These are phyloP conservation scores for Silurus asotus DNA, from an alignment of 2,113 vertebrate genomes.

Conservation along the genomic window DNA sequence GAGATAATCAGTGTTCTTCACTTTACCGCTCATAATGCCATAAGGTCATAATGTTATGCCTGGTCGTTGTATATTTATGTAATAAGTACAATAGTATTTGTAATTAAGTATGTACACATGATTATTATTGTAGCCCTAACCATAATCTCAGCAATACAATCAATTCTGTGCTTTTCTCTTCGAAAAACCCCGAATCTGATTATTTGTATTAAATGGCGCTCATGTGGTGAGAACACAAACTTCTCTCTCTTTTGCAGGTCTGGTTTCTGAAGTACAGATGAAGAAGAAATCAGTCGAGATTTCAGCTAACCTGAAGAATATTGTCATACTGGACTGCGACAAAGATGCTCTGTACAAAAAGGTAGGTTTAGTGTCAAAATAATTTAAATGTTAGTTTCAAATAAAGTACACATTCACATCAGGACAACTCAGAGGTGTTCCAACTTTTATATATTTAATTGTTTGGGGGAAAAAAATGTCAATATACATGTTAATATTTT, in stretches of 20 bases:
- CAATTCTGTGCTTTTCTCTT: not conserved
- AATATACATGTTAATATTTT: not conserved
- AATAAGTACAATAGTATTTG: not conserved
- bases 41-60: too few species aligned
- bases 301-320: constrained; percentile 88
- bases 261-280: constrained; percentile 88
- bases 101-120: not conserved
- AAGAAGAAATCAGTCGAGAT: constrained; percentile 82
- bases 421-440: too few species aligned
- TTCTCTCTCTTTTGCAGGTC: constrained; percentile 69
- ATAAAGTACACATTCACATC: not conserved
- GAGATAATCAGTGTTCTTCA: too few species aligned
- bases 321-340: constrained; percentile 88
- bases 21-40: too few species aligned
- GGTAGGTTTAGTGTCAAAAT: constrained; percentile 66
- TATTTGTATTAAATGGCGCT: not conserved
- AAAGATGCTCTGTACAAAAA: constrained; percentile 87
- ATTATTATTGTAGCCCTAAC: not conserved
- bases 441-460: too few species aligned
- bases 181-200: not conserved
- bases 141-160: not conserved
- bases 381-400: not conserved
- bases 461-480: too few species aligned
- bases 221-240: not conserved
- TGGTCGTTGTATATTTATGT: not conserved